These are phyloP conservation scores for Hyaena hyaena DNA, from an alignment of 2,113 vertebrate species.

Conservation along the genomic window DNA sequence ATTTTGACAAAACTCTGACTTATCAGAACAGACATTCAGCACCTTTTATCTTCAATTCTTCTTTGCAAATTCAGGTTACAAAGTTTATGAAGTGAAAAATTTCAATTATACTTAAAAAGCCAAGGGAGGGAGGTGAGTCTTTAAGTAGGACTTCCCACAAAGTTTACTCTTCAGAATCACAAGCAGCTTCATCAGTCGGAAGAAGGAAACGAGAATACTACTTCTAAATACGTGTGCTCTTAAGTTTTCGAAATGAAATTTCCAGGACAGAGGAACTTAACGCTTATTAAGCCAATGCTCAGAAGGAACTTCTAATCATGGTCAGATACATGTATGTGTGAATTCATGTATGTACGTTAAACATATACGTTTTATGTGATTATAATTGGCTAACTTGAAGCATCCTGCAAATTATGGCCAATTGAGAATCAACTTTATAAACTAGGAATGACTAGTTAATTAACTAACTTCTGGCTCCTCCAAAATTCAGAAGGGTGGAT, in stretches of 20 bases:
- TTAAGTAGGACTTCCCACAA: not conserved
- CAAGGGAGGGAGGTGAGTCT: fast-evolving
- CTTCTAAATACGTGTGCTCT: not conserved
- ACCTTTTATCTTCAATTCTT: not conserved
- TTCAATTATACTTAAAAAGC: not conserved
- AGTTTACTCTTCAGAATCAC: not conserved
- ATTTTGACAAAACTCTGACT: not conserved
- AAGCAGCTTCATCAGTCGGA: not conserved
- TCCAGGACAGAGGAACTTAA: constrained; percentile 23
- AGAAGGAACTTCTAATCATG: not conserved
- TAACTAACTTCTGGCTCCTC: constrained; percentile 40
- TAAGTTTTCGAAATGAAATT: constrained; percentile 28
- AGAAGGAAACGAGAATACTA: not conserved
- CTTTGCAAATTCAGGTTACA: constrained; percentile 27
- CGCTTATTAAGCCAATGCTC: not conserved
- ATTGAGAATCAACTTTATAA: constrained; percentile 25
- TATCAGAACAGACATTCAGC: not conserved
- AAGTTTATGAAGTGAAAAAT: not conserved
- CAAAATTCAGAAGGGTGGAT: constrained; percentile 39
- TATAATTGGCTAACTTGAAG: constrained; percentile 8
- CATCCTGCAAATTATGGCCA: not conserved
- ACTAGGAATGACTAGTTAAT: not conserved
- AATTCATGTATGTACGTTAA: not conserved
- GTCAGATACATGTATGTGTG: not conserved
- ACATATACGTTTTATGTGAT: not conserved